Conservation (phyloP, 2,113 vertebrate genomes). For the Buteo buteo region DNA sequence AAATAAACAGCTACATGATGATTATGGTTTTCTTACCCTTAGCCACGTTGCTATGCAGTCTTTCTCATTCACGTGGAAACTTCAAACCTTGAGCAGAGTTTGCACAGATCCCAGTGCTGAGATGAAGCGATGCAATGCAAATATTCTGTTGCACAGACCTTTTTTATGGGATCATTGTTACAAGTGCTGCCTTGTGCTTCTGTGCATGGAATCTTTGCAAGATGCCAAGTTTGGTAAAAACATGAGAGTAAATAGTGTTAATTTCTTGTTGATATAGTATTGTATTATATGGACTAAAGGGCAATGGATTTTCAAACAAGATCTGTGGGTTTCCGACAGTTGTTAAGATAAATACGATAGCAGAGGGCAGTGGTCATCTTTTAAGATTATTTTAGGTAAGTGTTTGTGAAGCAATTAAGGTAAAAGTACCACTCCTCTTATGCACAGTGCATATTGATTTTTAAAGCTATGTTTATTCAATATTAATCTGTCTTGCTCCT, state of each 20-base stretch:
- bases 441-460: not conserved
- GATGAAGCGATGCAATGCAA: accelerated
- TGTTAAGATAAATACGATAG: not conserved
- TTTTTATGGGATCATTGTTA: accelerated
- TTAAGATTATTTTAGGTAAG: not conserved
- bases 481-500: not conserved
- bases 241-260: not conserved
- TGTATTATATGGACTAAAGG: not conserved
- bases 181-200: not conserved
- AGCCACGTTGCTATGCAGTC: accelerated
- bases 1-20: not conserved
- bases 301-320: not conserved
- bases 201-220: not conserved
- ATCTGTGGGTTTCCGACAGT: not conserved
- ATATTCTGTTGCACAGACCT: not conserved
- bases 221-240: not conserved
- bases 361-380: not conserved
- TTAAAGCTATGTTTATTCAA: not conserved
- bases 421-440: not conserved
- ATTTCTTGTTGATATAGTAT: not conserved
- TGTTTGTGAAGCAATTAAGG: not conserved
- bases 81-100: not conserved
- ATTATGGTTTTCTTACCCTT: not conserved
- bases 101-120: not conserved
- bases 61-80: accelerated